Percentiles rank a stretch among this genome's conserved stretches.
Evolutionary conservation across 2,888 invertebrate species (phyloP).

Genomic region (Drosophila merina): DNA sequence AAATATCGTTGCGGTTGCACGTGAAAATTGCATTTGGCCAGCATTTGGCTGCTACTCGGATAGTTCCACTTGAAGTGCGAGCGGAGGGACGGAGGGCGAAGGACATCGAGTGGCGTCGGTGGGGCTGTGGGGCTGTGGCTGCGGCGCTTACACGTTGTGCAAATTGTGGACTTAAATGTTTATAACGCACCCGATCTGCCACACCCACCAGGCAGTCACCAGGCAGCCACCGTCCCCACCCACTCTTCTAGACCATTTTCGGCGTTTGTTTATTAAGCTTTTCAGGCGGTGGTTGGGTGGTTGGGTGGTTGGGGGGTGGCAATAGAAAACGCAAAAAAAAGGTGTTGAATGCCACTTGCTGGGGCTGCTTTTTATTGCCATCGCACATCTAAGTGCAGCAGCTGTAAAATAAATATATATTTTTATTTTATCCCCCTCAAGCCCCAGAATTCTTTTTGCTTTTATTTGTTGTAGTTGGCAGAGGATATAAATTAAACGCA

Average conservation of each 20-base stretch:
- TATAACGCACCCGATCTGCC: slow-evolving; percentile 54
- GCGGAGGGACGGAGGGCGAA: not conserved
- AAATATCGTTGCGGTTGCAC: slow-evolving; percentile 80
- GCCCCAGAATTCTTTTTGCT: slow-evolving; percentile 51
- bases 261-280: slow-evolving; percentile 77
- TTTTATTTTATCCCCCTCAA: slow-evolving; percentile 66
- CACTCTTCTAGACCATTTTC: slow-evolving; percentile 45
- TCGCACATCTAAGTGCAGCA: slow-evolving; percentile 73
- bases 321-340: slow-evolving; percentile 60
- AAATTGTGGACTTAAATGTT: slow-evolving; percentile 81
- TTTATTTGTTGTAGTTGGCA: slow-evolving; percentile 50
- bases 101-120: slow-evolving; percentile 21
- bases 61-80: slow-evolving; percentile 26
- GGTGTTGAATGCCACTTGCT: slow-evolving; percentile 77
- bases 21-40: slow-evolving; percentile 78
- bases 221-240: not conserved
- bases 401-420: slow-evolving; percentile 80
- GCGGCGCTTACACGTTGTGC: slow-evolving; percentile 62
- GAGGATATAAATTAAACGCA: slow-evolving; percentile 77
- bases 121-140: slow-evolving; percentile 30
- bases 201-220: not conserved
- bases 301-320: not conserved
- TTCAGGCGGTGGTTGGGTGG: slow-evolving; percentile 35
- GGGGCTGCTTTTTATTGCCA: slow-evolving; percentile 73
- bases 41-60: slow-evolving; percentile 52